Conservation (phyloP, 2,113 vertebrate genomes). For the Tetraodon nigroviridis region DNA sequence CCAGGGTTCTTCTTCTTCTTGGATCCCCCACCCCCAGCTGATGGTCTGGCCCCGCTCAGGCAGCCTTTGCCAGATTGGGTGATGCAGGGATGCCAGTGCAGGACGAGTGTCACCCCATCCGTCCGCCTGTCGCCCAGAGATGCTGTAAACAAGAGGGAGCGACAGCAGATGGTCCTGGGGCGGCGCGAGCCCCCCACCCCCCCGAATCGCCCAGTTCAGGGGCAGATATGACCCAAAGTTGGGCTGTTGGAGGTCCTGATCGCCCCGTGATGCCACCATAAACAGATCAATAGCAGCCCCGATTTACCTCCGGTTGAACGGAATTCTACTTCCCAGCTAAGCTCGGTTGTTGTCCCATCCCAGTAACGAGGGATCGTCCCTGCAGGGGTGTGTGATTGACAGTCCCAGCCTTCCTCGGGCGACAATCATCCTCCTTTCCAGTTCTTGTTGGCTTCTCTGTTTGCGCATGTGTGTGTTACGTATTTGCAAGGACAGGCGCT, state of each 20-base stretch:
- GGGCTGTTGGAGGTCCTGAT: slow-evolving; percentile 13
- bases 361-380: slow-evolving; percentile 35
- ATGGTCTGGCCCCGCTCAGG: too few relatives aligned
- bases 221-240: slow-evolving; percentile 20
- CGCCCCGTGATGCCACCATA: not conserved
- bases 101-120: slow-evolving; percentile 62
- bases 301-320: not conserved
- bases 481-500: slow-evolving; percentile 35
- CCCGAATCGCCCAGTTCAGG: slow-evolving; percentile 27
- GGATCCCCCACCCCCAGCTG: too few relatives aligned
- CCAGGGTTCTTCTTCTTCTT: not conserved
- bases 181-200: not conserved
- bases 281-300: not conserved
- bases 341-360: too few relatives aligned
- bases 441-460: slow-evolving; percentile 8
- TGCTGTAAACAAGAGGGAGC: slow-evolving; percentile 64
- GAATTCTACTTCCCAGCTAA: slow-evolving; percentile 2
- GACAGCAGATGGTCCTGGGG: slow-evolving; percentile 31
- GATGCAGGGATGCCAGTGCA: slow-evolving; percentile 42
- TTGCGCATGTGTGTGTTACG: slow-evolving; percentile 5
- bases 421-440: slow-evolving; percentile 52
- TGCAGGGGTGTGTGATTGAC: slow-evolving; percentile 46
- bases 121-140: slow-evolving; percentile 61
- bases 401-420: slow-evolving; percentile 27
- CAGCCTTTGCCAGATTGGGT: slow-evolving; percentile 8